A percentile compares a stretch with the other conserved stretches of the same genome.
Conservation (phyloP, 2,113 vertebrate species). For the Sclerurus mexicanus region DNA sequence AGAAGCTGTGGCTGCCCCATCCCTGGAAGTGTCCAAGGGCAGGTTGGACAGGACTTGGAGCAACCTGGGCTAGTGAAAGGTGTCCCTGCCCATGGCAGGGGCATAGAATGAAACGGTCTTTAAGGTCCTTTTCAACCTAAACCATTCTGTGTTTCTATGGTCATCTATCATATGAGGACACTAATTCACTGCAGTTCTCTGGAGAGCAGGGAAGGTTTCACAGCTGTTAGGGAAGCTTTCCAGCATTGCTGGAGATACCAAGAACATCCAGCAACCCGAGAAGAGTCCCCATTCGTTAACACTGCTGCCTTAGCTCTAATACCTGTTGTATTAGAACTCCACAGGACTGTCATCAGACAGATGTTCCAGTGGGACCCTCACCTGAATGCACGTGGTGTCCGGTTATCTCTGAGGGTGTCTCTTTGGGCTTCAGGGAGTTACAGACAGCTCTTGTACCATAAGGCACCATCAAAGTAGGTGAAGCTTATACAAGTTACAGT, state of each 20-base stretch:
- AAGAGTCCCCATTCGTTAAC: not conserved
- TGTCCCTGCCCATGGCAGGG: no score
- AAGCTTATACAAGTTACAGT: not conserved
- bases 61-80: fast-evolving
- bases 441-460: not conserved
- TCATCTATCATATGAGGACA: not conserved
- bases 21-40: not conserved
- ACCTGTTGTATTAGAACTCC: not conserved
- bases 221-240: fast-evolving
- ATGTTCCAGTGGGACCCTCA: not conserved
- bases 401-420: not conserved
- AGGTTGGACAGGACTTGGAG: fast-evolving
- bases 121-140: not conserved
- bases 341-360: not conserved
- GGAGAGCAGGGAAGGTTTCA: not conserved
- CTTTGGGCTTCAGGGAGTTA: not conserved
- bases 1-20: not conserved
- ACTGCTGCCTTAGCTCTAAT: not conserved
- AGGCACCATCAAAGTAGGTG: not conserved
- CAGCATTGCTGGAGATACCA: not conserved
- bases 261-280: not conserved
- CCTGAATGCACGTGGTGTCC: fast-evolving
- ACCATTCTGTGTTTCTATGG: not conserved
- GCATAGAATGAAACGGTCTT: fast-evolving
- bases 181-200: not conserved